These are phyloP conservation scores for Taeniopygia guttata DNA, from an alignment of 2,797 vertebrate genomes.

Conservation along the genomic window DNA sequence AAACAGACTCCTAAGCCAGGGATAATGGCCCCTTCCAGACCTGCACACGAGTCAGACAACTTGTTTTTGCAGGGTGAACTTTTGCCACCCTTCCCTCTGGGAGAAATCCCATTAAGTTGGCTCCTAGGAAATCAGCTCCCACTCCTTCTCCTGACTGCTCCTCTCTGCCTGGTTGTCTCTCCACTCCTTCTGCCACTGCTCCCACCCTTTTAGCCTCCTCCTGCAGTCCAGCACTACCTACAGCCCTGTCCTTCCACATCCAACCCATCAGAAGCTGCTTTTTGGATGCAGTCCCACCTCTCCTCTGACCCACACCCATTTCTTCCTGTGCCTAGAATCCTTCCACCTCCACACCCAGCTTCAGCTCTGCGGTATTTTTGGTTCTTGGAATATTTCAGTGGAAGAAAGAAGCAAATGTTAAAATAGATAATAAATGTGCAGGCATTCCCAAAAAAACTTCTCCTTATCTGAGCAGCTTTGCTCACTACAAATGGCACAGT, in stretches of 20 bases:
- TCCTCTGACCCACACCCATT: background rate
- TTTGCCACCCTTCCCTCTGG: conserved; percentile 42
- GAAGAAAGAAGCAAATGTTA: background rate
- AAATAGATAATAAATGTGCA: background rate
- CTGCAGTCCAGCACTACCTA: background rate
- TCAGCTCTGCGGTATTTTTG: background rate
- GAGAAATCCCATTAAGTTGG: background rate
- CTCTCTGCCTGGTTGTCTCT: background rate
- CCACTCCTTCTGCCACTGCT: background rate
- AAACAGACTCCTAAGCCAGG: background rate
- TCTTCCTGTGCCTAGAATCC: background rate
- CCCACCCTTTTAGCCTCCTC: background rate
- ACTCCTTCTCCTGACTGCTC: background rate
- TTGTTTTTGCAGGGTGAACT: conserved; percentile 8
- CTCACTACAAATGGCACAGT: background rate
- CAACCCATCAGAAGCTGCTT: background rate
- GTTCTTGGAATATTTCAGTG: background rate
- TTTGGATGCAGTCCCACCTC: background rate
- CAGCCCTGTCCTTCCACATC: background rate
- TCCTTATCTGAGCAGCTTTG: background rate
- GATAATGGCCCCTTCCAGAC: background rate
- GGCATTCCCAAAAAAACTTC: background rate
- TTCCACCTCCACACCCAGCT: background rate
- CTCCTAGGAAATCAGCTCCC: conserved; percentile 4
- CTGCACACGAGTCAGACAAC: conserved; percentile 20